Conservation (phyloP, 2,797 vertebrate genomes). For the Limnodromus scolopaceus region DNA sequence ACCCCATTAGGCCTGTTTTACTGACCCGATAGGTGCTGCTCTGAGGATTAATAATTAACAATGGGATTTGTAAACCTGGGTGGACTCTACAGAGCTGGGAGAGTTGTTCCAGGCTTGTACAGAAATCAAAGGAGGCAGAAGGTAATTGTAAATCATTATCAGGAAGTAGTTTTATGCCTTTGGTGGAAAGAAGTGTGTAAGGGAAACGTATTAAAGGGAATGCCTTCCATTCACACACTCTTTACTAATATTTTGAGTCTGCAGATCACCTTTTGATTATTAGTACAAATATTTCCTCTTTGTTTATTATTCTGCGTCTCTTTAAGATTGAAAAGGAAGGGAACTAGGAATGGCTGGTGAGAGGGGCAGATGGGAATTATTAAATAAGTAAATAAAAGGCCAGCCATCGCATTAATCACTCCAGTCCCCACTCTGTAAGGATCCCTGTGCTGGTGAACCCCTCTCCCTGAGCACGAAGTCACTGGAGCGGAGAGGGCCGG, state of each 20-base stretch:
- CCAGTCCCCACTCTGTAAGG: neutral
- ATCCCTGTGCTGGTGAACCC: neutral
- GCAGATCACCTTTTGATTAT: slow-evolving; percentile 20
- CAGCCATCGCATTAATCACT: neutral
- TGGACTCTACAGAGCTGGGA: neutral
- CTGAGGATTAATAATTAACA: slow-evolving; percentile 51
- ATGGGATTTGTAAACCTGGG: neutral
- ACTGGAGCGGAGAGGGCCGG: fast-evolving
- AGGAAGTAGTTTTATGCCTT: slow-evolving; percentile 21
- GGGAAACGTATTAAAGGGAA: neutral
- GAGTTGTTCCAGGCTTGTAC: neutral
- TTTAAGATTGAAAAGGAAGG: neutral
- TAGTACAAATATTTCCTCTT: slow-evolving; percentile 27
- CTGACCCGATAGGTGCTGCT: neutral
- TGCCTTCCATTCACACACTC: neutral
- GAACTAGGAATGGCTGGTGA: neutral
- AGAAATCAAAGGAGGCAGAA: slow-evolving; percentile 48
- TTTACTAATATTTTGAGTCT: neutral
- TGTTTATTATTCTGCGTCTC: slow-evolving; percentile 24
- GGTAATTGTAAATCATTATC: slow-evolving; percentile 12
- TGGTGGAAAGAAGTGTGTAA: neutral
- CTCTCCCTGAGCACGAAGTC: neutral
- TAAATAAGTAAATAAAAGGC: slow-evolving; percentile 31
- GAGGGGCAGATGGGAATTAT: slow-evolving; percentile 32
- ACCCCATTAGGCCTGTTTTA: neutral